Percentiles rank a stretch among this genome's conserved stretches.
Conservation (phyloP, 2,797 vertebrate species). For the Erethizon dorsatum region DNA sequence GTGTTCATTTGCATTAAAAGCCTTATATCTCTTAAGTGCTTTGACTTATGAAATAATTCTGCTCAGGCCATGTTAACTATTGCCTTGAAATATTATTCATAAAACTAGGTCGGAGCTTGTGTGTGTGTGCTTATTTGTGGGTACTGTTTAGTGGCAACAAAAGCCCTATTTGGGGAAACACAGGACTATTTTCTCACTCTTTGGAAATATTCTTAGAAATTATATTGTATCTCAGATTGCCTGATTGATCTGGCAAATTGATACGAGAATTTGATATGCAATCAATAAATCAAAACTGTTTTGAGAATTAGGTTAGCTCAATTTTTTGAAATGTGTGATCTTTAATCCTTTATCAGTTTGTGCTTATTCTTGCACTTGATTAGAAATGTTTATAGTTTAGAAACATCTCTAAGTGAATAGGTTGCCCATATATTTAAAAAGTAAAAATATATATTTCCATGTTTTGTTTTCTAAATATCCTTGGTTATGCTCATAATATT, state of each 20-base stretch:
- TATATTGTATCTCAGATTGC: neutral
- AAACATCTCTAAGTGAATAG: constrained; percentile 27
- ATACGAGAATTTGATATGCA: neutral
- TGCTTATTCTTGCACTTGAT: neutral
- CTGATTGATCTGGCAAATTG: constrained; percentile 5
- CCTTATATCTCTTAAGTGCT: neutral
- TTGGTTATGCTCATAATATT: neutral
- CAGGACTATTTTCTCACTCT: constrained; percentile 33
- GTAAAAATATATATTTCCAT: neutral
- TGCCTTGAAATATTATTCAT: neutral
- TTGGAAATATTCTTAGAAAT: constrained; percentile 34
- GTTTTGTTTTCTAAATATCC: constrained; percentile 40
- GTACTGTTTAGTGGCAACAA: constrained; percentile 7
- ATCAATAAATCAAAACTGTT: constrained; percentile 15
- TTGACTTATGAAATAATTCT: constrained; percentile 2
- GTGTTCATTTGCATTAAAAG: neutral
- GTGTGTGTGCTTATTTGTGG: neutral
- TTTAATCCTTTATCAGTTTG: neutral
- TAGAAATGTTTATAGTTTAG: neutral
- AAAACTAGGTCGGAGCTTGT: neutral
- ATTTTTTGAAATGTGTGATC: neutral
- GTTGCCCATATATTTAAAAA: neutral
- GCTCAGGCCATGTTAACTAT: neutral
- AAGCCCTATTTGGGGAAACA: neutral
- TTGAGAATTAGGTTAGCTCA: neutral